Conservation (phyloP, 2,113 vertebrate species). For the Serinus canaria region DNA sequence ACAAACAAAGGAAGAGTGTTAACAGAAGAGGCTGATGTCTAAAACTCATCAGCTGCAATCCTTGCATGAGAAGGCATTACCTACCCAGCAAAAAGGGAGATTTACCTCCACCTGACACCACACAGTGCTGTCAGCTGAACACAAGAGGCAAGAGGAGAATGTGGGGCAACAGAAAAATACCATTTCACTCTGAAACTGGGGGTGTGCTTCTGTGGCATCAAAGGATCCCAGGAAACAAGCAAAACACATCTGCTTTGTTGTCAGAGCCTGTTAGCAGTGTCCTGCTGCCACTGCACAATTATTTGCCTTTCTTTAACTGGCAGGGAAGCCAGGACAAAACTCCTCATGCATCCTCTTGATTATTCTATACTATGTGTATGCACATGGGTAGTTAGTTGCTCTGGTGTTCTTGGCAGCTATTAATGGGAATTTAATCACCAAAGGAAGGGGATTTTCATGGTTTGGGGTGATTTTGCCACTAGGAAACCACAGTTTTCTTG, state of each 20-base stretch:
- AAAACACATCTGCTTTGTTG: background rate
- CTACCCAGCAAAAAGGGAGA: too few species aligned
- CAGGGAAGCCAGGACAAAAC: background rate
- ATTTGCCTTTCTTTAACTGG: background rate
- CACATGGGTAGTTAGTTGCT: background rate
- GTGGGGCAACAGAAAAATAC: background rate
- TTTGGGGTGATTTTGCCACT: background rate
- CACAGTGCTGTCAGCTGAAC: too few species aligned
- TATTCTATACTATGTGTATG: background rate
- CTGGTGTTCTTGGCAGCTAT: background rate
- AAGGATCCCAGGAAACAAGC: background rate
- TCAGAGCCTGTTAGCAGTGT: background rate
- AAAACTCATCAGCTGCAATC: background rate
- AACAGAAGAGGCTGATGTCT: background rate
- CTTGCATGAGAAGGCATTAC: too few species aligned
- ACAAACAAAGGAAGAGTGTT: background rate
- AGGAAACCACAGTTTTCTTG: background rate
- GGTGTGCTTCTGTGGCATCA: too few species aligned
- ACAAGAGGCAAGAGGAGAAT: background rate
- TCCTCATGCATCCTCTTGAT: background rate
- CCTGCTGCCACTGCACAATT: background rate
- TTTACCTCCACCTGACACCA: too few species aligned
- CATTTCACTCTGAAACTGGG: background rate
- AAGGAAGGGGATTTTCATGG: background rate
- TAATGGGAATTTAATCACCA: background rate